Evolutionary conservation across 2,113 vertebrate genomes (phyloP), one percentile per base, ranked within the genome.

Genomic region (Pyrgilauda ruficollis): DNA sequence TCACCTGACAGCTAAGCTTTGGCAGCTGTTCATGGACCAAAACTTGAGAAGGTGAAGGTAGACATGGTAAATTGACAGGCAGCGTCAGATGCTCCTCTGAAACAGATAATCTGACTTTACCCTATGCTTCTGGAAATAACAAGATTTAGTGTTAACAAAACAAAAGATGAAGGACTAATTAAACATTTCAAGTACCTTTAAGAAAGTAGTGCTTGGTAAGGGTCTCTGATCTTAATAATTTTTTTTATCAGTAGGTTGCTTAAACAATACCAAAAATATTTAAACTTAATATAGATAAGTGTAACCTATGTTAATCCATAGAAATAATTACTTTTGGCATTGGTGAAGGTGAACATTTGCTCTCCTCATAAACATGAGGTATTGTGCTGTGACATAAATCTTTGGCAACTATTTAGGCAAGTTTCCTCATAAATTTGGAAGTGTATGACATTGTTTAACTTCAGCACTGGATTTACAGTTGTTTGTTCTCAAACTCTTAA

Each of bases 301-400:
- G 37, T 68, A 20, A 26, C 27, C 53, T 16, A 17, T 27, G 11
- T 28, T 50, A 69, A 59, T 67, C 13, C 17, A 18, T 53, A 74
- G 43, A 79, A 95, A 30, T 59, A 47, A 56, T 77, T 88, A 37
- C 24, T 96, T 80, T 12, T 87, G 70, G 62, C 83, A 55, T 70
- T 95, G 95, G 74, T 49, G 23, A 79, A 94, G 79, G 76, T 96
- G 70, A 83, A 10, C 26, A 23, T 44, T 93, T 92, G 35, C 33
- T 81, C 26, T 55, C 49, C 39, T 35, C 12, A 43, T 73, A 76
- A 90, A 52, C 27, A 31, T 17, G 59, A 43, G 35, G 30, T 30
- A 4, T 24, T 62, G 35, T 85, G 43, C 41, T 72, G 5, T 63
- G 33, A 70, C 52, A 47, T 83, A 10, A 76, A 22, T 17, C n/a